Percentiles rank a stretch among this genome's conserved stretches.
These are phyloP conservation scores for Eupithecia inturbata DNA, from an alignment of 2,888 invertebrate genomes.

Conservation along the genomic window DNA sequence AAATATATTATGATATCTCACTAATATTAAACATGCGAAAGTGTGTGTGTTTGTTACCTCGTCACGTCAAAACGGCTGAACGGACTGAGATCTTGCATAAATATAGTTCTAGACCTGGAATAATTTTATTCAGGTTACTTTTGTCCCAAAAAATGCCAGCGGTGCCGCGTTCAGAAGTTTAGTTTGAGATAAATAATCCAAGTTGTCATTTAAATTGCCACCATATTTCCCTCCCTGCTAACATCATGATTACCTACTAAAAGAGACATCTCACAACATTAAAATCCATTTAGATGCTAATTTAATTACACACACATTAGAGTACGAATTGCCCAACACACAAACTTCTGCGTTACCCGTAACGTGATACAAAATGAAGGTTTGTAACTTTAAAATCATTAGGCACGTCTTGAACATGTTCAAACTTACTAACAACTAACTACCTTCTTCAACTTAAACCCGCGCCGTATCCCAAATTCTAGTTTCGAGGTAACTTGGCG, in stretches of 20 bases:
- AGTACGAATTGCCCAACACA: not conserved
- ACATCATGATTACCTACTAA: not conserved
- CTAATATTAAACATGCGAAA: not conserved
- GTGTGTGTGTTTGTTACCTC: not conserved
- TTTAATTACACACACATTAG: not conserved
- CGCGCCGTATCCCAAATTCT: constrained; percentile 46
- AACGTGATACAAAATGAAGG: constrained; percentile 5
- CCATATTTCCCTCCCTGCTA: too few species aligned
- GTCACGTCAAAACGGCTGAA: not conserved
- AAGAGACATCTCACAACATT: not conserved
- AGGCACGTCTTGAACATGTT: constrained; percentile 23
- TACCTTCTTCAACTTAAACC: constrained; percentile 45
- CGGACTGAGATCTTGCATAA: not conserved
- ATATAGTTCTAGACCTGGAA: not conserved
- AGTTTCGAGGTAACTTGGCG: constrained; percentile 61
- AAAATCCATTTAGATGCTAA: not conserved
- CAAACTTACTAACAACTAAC: constrained; percentile 26
- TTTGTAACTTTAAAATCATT: constrained; percentile 15
- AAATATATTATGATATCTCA: too few species aligned
- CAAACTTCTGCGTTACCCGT: constrained; percentile 2
- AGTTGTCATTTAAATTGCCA: too few species aligned
- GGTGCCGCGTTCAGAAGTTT: too few species aligned
- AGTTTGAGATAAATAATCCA: too few species aligned
- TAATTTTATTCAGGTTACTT: not conserved
- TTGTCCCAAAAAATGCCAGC: not conserved